phyloP scores from a whole-genome alignment of 1,140 invertebrate species.

The Platorchestia sp. region DNA sequence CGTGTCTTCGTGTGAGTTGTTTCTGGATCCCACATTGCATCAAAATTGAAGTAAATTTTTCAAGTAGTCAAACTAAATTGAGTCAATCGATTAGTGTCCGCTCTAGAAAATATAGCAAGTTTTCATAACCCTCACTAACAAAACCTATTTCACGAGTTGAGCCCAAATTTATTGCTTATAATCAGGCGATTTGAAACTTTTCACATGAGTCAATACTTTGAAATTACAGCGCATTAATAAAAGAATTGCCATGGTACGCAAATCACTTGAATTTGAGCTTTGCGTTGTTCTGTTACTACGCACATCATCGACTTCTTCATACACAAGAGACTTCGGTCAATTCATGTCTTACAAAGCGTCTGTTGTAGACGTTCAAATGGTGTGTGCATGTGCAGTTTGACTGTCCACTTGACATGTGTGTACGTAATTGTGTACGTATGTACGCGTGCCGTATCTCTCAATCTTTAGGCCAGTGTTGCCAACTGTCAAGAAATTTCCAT shows the following conservation, averaged over 20 bases:
- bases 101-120: no score
- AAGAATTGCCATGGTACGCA: no score
- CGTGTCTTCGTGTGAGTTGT: no score
- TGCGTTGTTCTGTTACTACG: not conserved
- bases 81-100: no score
- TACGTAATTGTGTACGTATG: conserved; percentile 29
- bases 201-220: no score
- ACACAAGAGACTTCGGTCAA: not conserved
- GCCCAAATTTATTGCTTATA: no score
- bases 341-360: conserved; percentile 24
- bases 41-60: no score
- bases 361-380: conserved; percentile 31
- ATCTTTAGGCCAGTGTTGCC: conserved; percentile 37
- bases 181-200: no score
- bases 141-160: no score
- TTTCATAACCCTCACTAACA: no score
- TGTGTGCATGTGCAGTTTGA: conserved; percentile 45
- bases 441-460: conserved; percentile 46
- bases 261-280: not conserved
- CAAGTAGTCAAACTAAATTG: no score
- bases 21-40: no score
- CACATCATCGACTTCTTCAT: not conserved
- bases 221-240: not conserved
- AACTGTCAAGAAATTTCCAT: not conserved
- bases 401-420: conserved; percentile 50